Percentiles rank a stretch among this genome's conserved stretches.
These are phyloP conservation scores for Diabrotica virgifera DNA, from an alignment of 1,140 invertebrate species.

Conservation along the genomic window DNA sequence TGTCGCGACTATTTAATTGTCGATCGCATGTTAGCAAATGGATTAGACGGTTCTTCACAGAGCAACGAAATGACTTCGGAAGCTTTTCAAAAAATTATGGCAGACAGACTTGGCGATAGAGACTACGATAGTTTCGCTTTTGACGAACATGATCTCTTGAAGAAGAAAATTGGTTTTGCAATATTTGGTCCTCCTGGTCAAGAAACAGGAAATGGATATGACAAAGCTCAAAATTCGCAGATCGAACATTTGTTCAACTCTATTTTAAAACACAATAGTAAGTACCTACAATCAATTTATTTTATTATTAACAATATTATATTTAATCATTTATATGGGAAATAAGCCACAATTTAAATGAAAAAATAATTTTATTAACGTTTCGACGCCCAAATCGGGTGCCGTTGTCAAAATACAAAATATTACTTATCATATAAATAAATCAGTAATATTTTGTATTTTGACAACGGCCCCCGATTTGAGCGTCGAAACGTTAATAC, in stretches of 20 bases:
- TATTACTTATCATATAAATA: too few relatives aligned
- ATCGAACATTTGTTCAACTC: slow-evolving; percentile 28
- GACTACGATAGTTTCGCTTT: slow-evolving; percentile 41
- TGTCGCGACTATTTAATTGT: not conserved
- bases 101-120: slow-evolving; percentile 38
- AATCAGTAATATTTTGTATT: too few relatives aligned
- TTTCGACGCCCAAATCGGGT: too few relatives aligned
- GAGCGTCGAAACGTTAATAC: too few relatives aligned
- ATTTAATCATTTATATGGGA: too few relatives aligned
- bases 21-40: not conserved
- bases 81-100: slow-evolving; percentile 37
- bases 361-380: too few relatives aligned
- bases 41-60: slow-evolving; percentile 15
- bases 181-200: slow-evolving; percentile 34
- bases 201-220: slow-evolving; percentile 27
- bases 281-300: slow-evolving; percentile 17
- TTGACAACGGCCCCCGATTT: too few relatives aligned
- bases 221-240: slow-evolving; percentile 20
- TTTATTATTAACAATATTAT: too few relatives aligned
- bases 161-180: slow-evolving; percentile 41
- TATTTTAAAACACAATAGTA: slow-evolving; percentile 33
- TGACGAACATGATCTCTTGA: slow-evolving; percentile 33
- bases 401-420: too few relatives aligned
- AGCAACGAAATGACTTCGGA: slow-evolving; percentile 26
- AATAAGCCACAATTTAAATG: too few relatives aligned